Evolutionary conservation across 2,797 vertebrate species (phyloP), one percentile per base, ranked within the genome.

Genomic region (Amazona finschi): DNA sequence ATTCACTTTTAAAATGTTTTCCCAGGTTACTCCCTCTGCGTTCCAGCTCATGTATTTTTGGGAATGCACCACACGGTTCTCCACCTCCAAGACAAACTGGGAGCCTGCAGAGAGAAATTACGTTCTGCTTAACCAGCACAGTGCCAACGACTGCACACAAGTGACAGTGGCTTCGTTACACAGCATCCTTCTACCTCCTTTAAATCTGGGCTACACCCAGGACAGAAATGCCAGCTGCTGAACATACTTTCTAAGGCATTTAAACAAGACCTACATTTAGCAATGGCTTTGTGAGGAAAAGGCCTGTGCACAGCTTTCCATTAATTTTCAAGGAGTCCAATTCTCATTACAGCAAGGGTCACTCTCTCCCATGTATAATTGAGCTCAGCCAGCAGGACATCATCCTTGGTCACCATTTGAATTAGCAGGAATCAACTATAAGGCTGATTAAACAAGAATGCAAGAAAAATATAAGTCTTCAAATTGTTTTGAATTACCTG

Each of bases 21-120:
- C 55, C 30, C 62, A 33, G 60, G 55, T 60, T 70, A 81, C 53
- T 79, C 17, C 5, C 64, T 82, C 62, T 61, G 43, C 3, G 4
- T 83, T 89, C 44, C 82, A 89, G 61, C 57, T 72, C 57, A 30
- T 22, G 1, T 31, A 36, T 80, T 94, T 89, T 69, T 76, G 75
- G 65, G 85, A 92, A 87, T 0, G 4, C 33, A 67, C 21, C 49
- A 87, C 74, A 50, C 9, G 39, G 58, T 8, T 5, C 58, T 92
- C 58, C 58, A 62, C 41, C 57, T 80, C 62, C 72, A 67, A 82
- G 44, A 55, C 31, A 93, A 79, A 79, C 33, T 15, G 5, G 0
- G 0, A 81, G 46, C 44, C 46, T 76, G n/a, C 11, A 43, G 58
- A 58, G 50, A 79, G 36, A 64, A 85, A 73, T 14, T 10, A 6